phyloP scores from a whole-genome alignment of 2,113 vertebrate species.

The Aptenodytes patagonicus region DNA sequence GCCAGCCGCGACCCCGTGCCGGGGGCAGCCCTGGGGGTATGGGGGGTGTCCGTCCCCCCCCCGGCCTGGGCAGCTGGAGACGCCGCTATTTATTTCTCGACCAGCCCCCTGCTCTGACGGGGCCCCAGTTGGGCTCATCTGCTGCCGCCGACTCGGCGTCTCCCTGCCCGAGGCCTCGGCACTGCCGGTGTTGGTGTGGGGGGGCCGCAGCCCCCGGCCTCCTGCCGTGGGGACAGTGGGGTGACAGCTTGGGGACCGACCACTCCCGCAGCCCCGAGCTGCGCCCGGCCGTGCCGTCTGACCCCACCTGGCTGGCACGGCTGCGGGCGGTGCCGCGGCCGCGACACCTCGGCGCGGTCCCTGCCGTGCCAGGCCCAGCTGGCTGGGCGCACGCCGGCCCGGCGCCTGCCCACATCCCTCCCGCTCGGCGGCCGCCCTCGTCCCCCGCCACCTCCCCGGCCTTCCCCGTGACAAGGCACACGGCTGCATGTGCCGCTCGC shows the following conservation, averaged over 20 bases:
- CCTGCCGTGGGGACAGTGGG: neutral
- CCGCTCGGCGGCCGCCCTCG: rapidly evolving
- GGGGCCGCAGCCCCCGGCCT: neutral
- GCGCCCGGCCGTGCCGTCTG: neutral
- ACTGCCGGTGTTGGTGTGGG: no score
- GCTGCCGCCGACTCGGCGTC: no score
- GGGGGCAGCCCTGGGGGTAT: no score
- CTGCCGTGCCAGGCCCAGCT: neutral
- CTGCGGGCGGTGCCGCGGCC: neutral
- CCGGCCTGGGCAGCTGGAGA: no score
- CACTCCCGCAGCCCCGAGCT: neutral
- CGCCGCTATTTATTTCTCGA: no score
- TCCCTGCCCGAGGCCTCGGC: no score
- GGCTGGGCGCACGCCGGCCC: neutral
- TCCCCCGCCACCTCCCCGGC: neutral
- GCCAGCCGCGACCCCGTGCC: no score
- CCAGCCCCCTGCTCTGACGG: no score
- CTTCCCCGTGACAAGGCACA: conserved; percentile 66
- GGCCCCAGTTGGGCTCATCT: no score
- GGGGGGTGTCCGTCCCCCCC: no score
- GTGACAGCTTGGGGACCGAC: neutral
- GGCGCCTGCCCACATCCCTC: neutral
- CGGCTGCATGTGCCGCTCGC: neutral
- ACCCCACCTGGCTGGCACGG: rapidly evolving
- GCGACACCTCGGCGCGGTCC: neutral